Percentiles rank a stretch among this genome's conserved stretches.
Evolutionary conservation across 2,888 invertebrate genomes (phyloP).

Genomic region (Agrenia bidenticulata): DNA sequence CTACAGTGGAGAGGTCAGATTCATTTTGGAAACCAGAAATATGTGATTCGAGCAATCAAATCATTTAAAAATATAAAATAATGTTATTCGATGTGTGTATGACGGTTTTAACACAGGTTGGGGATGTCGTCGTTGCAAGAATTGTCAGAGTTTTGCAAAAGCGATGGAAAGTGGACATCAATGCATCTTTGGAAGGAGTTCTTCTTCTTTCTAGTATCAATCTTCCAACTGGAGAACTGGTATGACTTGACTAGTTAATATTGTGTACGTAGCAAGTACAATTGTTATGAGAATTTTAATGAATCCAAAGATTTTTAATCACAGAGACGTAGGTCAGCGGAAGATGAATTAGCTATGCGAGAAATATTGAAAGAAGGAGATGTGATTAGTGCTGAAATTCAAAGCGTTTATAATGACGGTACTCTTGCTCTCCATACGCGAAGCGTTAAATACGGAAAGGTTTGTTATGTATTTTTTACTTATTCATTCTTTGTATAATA

Average conservation of each 20-base stretch:
- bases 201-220: conserved; percentile 90
- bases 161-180: conserved; percentile 93
- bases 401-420: conserved; percentile 87
- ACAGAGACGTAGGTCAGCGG: conserved; percentile 81
- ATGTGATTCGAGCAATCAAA: background rate
- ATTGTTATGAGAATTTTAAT: too few species aligned
- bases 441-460: conserved; percentile 95
- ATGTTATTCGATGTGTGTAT: too few species aligned
- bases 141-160: conserved; percentile 88
- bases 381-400: conserved; percentile 96
- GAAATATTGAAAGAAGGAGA: conserved; percentile 92
- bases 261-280: background rate
- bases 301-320: conserved; percentile 30
- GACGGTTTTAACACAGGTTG: too few species aligned
- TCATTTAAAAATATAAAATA: too few species aligned
- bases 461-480: too few species aligned
- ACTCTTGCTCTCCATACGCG: conserved; percentile 90
- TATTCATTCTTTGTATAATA: background rate
- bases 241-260: conserved; percentile 55
- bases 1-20: conserved; percentile 75
- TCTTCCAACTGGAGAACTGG: conserved; percentile 94
- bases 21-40: background rate
- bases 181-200: conserved; percentile 78
- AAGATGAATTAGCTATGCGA: conserved; percentile 98
- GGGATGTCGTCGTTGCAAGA: conserved; percentile 94